Base-by-base conservation (phyloP, 2,888 invertebrate species). In the Chrysolina americana region DNA sequence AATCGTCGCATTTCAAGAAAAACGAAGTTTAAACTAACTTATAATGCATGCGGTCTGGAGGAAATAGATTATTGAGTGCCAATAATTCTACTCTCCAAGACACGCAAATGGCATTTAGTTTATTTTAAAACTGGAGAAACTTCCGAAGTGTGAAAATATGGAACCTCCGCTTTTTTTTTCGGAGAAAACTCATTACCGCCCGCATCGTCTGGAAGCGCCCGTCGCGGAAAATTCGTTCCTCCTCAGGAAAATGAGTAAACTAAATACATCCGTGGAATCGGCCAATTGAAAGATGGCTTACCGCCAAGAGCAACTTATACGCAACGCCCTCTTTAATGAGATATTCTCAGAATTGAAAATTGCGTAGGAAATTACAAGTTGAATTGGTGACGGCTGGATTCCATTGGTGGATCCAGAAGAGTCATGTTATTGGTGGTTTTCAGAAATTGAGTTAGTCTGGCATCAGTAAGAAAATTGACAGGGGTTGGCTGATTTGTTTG, bases 351-450 rank as follows among this genome's bases (percentile, higher is more conserved):
- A 81, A 81, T 79, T 78, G 79, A 76, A 83, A 83, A 83, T 84
- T 83, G 81, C 79, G 80, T 78, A 83, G 85, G 85, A 85, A 85
- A 85, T 85, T 85, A 83, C 83, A 82, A 80, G 81, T 81, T 79
- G 82, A 82, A 83, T 85, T 82, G 83, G 78, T 76, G 83, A 78
- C 76, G 79, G 78, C 66, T 75, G 68, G 71, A 78, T 78, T 75
- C 77, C 78, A 83, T 83, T 83, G 83, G 83, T 79, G 71, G 81
- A 69, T 63, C n/a, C 66, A 19, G 68, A 73, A 73, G 68, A 70
- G 76, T 76, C 77, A 76, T 75, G 80, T 81, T 79, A 84, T 85
- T 84, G 85, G 85, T 76, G 81, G 79, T 76, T 75, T 73, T 59
- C 53, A 8, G 36, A 28, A 59, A 59, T 59, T n/a, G 36, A 59